Conservation (phyloP, 1,140 invertebrate genomes). For the Drosophila murphyi region DNA sequence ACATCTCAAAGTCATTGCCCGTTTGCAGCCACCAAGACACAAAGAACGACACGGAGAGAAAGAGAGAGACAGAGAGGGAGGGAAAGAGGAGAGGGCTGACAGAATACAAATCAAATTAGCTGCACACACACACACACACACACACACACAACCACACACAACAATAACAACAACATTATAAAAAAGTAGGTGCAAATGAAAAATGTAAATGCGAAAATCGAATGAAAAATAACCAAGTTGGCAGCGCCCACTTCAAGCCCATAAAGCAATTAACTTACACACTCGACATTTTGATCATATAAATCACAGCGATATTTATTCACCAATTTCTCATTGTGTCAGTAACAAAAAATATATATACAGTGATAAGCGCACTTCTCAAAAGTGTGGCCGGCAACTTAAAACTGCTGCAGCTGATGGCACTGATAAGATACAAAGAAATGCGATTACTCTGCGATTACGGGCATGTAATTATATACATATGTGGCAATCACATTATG, state of each 20-base stretch:
- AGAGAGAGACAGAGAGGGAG: neutral
- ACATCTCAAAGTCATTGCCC: too few relatives aligned
- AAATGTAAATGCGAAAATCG: slow-evolving; percentile 1
- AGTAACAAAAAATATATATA: slow-evolving; percentile 20
- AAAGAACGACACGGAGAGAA: neutral
- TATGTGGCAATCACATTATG: neutral
- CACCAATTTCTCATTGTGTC: neutral
- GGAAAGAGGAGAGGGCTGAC: neutral
- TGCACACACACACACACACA: slow-evolving; percentile 43
- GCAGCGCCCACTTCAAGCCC: slow-evolving; percentile 2
- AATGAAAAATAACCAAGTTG: slow-evolving; percentile 19
- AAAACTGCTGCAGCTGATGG: slow-evolving; percentile 18
- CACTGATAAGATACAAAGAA: slow-evolving; percentile 57
- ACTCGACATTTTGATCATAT: slow-evolving; percentile 12
- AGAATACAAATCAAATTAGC: slow-evolving; percentile 50
- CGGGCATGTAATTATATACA: slow-evolving; percentile 17
- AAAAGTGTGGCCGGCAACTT: slow-evolving; percentile 23
- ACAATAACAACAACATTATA: slow-evolving; percentile 36
- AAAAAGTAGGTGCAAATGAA: slow-evolving; percentile 23
- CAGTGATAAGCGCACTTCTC: slow-evolving; percentile 9
- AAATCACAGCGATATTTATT: slow-evolving; percentile 20
- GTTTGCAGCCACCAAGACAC: too few relatives aligned
- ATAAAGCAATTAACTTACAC: slow-evolving; percentile 22
- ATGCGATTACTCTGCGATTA: slow-evolving; percentile 66
- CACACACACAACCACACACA: slow-evolving; percentile 19